These are phyloP conservation scores for Perca schrenkii DNA, from an alignment of 2,113 vertebrate species.

Conservation along the genomic window DNA sequence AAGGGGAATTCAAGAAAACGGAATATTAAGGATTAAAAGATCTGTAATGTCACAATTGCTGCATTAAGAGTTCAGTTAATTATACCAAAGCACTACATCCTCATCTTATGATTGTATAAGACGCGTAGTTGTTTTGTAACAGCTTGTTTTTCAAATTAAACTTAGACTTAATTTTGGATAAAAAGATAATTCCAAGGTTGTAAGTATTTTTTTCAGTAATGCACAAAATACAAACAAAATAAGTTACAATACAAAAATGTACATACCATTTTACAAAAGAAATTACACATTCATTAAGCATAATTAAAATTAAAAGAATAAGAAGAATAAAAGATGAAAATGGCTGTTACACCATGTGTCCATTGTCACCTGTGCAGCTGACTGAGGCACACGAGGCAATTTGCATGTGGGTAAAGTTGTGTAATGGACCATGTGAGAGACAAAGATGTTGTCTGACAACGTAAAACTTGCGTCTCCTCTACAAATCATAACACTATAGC, in stretches of 20 bases:
- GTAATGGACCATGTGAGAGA: slow-evolving; percentile 44
- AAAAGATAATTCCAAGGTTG: neutral
- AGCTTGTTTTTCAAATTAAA: neutral
- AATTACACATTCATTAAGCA: neutral
- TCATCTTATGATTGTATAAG: neutral
- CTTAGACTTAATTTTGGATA: neutral
- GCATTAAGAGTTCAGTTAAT: neutral
- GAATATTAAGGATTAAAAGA: neutral
- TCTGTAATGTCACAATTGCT: neutral
- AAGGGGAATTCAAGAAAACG: neutral
- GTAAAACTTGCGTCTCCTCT: neutral
- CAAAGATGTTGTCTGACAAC: slow-evolving; percentile 29
- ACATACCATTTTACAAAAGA: neutral
- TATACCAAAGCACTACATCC: neutral
- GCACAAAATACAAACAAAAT: too few relatives aligned
- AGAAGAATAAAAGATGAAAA: neutral
- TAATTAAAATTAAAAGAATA: neutral
- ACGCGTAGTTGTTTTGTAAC: neutral
- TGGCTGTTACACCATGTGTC: neutral
- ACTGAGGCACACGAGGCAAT: neutral
- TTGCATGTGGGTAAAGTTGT: slow-evolving; percentile 18
- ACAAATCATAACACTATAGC: neutral
- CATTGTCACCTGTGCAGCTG: neutral
- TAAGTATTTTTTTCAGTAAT: neutral
- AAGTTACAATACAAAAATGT: neutral